Percentiles rank a stretch among this genome's conserved stretches.
These are phyloP conservation scores for Mirounga angustirostris DNA, from an alignment of 2,113 vertebrate species.

Conservation along the genomic window DNA sequence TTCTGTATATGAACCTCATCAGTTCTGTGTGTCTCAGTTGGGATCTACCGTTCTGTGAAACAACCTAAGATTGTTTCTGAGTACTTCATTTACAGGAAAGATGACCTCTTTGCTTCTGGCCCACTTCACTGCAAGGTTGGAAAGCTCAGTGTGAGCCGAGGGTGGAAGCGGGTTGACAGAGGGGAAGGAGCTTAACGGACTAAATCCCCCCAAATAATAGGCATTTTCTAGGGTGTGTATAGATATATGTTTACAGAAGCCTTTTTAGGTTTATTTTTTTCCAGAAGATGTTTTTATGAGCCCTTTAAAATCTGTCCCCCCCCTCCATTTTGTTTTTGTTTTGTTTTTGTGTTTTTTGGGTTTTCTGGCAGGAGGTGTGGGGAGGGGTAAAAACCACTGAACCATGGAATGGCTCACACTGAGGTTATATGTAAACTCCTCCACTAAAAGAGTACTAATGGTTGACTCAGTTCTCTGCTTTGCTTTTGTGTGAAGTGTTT, in stretches of 20 bases:
- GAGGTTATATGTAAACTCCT: conserved; percentile 51
- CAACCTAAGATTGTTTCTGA: not conserved
- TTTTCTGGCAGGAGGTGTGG: not conserved
- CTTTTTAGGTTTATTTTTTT: not conserved
- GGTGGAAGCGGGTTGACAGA: not conserved
- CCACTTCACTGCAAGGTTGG: not conserved
- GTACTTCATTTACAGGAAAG: not conserved
- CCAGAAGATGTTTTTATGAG: not conserved
- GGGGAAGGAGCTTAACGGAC: not conserved
- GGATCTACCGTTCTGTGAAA: not conserved
- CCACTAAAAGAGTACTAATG: conserved; percentile 57
- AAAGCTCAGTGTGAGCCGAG: not conserved
- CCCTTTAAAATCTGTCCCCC: conserved; percentile 1
- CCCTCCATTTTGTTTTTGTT: not conserved
- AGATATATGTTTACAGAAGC: conserved; percentile 30
- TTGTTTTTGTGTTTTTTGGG: not conserved
- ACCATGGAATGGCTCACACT: not conserved
- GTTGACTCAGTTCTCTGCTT: conserved; percentile 67
- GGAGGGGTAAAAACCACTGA: not conserved
- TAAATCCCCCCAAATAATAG: not conserved
- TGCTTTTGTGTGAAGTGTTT: conserved; percentile 70
- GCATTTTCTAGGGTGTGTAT: not conserved
- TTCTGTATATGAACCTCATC: not conserved
- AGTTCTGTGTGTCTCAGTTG: fast-evolving
- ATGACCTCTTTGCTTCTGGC: not conserved